phyloP scores from a whole-genome alignment of 2,113 vertebrate genomes.

The Hucho hucho region DNA sequence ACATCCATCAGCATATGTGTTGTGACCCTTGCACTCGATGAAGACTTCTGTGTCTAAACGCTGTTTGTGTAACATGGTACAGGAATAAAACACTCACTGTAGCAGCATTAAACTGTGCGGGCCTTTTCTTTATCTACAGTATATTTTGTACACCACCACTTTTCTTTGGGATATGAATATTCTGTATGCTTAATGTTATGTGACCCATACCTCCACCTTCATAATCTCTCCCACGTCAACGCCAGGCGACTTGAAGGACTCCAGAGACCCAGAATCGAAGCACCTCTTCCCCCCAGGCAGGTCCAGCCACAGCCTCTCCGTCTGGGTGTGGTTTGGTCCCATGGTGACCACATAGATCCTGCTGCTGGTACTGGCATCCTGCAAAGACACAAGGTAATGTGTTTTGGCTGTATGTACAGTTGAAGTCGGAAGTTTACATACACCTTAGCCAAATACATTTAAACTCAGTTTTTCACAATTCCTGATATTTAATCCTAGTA shows the following conservation, averaged over 20 bases:
- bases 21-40: not conserved
- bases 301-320: slow-evolving; percentile 88
- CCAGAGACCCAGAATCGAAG: slow-evolving; percentile 83
- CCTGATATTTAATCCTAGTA: no score
- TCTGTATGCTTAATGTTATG: not conserved
- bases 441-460: no score
- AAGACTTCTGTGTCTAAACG: no score
- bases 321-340: slow-evolving; percentile 77
- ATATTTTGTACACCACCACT: no score
- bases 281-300: slow-evolving; percentile 74
- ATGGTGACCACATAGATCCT: slow-evolving; percentile 85
- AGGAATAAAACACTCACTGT: no score
- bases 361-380: slow-evolving; percentile 85
- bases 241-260: slow-evolving; percentile 84
- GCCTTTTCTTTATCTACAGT: no score
- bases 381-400: slow-evolving; percentile 17
- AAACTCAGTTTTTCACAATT: no score
- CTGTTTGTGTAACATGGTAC: no score
- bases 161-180: no score
- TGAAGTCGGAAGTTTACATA: no score
- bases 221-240: slow-evolving; percentile 88
- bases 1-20: slow-evolving; percentile 16
- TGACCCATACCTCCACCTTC: slow-evolving; percentile 85
- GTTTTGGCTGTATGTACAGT: no score
- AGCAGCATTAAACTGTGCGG: not conserved